Percentiles rank a stretch among this genome's conserved stretches.
phyloP scores from a whole-genome alignment of 2,113 vertebrate species.

The Hippotragus niger region DNA sequence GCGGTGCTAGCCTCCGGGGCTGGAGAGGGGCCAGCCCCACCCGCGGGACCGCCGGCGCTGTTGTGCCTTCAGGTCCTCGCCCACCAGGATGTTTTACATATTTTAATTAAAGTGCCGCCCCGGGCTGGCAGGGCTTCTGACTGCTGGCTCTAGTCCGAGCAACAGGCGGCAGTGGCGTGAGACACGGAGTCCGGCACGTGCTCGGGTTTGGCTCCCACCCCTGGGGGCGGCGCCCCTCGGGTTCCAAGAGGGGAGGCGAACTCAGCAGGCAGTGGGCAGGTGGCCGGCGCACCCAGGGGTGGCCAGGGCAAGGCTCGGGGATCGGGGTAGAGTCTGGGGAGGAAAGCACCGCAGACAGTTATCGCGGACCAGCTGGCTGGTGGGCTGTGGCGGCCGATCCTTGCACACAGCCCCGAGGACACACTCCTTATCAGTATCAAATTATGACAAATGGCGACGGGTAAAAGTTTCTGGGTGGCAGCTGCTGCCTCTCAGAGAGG shows the following conservation, averaged over 20 bases:
- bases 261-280: fast-evolving
- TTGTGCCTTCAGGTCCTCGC: conserved; percentile 23
- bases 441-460: conserved; percentile 85
- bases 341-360: background rate
- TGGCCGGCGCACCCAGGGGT: background rate
- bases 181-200: fast-evolving
- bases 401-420: conserved; percentile 72
- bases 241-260: background rate
- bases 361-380: conserved; percentile 28
- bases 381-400: conserved; percentile 67
- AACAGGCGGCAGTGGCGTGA: background rate
- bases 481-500: conserved; percentile 80
- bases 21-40: conserved; percentile 33
- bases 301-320: background rate
- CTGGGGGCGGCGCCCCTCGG: background rate
- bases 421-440: conserved; percentile 84
- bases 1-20: fast-evolving
- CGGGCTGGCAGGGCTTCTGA: conserved; percentile 46
- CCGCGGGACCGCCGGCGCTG: background rate
- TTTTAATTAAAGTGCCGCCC: conserved; percentile 60
- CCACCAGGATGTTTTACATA: conserved; percentile 45
- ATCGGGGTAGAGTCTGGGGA: conserved; percentile 61
- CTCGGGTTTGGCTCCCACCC: background rate
- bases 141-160: background rate
- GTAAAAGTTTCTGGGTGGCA: conserved; percentile 79